Percentiles rank a stretch among this genome's conserved stretches.
phyloP scores from a whole-genome alignment of 2,888 invertebrate genomes.

The Galerucella nymphaeae region DNA sequence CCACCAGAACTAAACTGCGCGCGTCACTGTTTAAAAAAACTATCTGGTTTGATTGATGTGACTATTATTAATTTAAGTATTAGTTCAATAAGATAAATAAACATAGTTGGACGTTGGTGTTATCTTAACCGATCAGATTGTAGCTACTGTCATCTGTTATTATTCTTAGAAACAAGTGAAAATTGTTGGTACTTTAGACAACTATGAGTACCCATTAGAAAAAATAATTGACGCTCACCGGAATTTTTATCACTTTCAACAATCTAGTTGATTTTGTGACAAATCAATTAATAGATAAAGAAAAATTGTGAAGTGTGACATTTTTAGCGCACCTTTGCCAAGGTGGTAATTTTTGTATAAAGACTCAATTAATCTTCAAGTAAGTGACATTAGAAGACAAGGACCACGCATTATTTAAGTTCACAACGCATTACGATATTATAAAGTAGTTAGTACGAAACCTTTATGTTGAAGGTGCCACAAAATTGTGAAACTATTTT shows the following conservation, averaged over 20 bases:
- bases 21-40: background rate
- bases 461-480: too few species aligned
- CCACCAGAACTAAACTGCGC: background rate
- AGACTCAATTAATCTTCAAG: too few species aligned
- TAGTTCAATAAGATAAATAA: constrained; percentile 13
- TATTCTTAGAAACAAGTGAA: background rate
- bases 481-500: too few species aligned
- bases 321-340: too few species aligned
- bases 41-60: constrained; percentile 11
- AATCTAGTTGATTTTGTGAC: background rate
- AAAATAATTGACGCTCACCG: background rate
- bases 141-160: constrained; percentile 3
- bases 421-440: too few species aligned
- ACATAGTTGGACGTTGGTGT: constrained; percentile 12
- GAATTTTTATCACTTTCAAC: constrained; percentile 6
- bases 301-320: too few species aligned
- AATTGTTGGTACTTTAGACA: constrained; percentile 3
- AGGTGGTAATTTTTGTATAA: too few species aligned
- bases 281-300: constrained; percentile 6
- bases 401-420: too few species aligned
- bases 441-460: too few species aligned
- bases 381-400: too few species aligned
- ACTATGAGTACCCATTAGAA: constrained; percentile 1
- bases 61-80: constrained; percentile 10
- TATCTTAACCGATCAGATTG: constrained; percentile 6